Base-by-base conservation (phyloP, 2,113 vertebrate genomes). In the Indri indri region DNA sequence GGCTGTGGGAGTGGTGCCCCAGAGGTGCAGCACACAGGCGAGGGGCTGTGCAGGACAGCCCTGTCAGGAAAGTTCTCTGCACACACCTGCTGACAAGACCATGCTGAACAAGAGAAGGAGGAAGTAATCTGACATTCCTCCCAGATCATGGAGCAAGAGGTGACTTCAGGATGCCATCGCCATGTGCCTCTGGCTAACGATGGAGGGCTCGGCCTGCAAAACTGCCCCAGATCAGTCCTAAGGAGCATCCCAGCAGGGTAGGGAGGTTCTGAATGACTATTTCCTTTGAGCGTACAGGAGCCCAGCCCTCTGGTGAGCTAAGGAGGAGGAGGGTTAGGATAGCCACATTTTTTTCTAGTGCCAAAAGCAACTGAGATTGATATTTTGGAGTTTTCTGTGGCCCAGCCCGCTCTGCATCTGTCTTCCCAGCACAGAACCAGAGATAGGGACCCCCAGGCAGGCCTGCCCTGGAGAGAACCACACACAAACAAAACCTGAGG, bases 1-100 rank as follows among this genome's bases (percentile, higher is more conserved):
- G 37, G 27, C 40, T 47, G 0, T 1, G 1, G 85, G 73, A 23
- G 50, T 2, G 2, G 18, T 34, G 47, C 32, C 71, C 74, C 57
- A 45, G 10, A 0, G 22, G 23, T 3, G 12, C 11, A 9, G 47
- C 81, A 84, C 9, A 23, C 27, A 73, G 59, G 20, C 16, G 2
- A 13, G 40, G 7, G 13, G 8, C 70, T 47, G 4, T 1, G 40
- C 0, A 1, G 37, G 52, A 32, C 8, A 0, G 16, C 8, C 32
- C 45, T 17, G 7, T 6, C 10, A 8, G 23, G 70, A 68, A 93
- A 30, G 57, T 66, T 80, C 76, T 25, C 8, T 4, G 22, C 74
- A 50, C 50, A 13, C 1, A 12, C 45, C 47, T 50, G 45, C 32
- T 59, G 30, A 54, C 47, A 8, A 30, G 63, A 47, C 50, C 63